phyloP scores from a whole-genome alignment of 2,888 invertebrate species.

The Sesamia inferens region DNA sequence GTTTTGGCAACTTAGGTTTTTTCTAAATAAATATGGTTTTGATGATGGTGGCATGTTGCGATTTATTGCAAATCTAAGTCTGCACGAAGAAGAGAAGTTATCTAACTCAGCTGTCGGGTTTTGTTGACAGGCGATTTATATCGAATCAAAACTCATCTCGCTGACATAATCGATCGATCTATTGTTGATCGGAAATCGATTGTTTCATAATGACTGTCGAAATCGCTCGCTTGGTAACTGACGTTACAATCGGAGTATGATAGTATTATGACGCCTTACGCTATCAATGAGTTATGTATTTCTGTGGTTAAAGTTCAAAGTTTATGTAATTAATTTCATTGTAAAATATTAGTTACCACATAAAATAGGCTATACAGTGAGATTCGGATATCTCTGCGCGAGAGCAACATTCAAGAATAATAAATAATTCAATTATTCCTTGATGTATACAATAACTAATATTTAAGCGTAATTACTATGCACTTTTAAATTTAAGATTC shows the following conservation, averaged over 20 bases:
- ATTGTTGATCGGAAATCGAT: constrained; percentile 69
- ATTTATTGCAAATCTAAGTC: constrained; percentile 19
- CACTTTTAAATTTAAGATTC: not conserved
- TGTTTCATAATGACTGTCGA: constrained; percentile 71
- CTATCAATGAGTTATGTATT: constrained; percentile 15
- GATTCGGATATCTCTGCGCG: no score
- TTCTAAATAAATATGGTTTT: constrained; percentile 18
- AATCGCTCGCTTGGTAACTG: constrained; percentile 64
- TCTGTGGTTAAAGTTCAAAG: constrained; percentile 7
- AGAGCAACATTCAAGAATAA: not conserved
- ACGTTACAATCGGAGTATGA: constrained; percentile 58
- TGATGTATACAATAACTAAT: no score
- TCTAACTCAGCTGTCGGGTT: constrained; percentile 34
- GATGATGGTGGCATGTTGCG: not conserved
- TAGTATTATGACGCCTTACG: constrained; percentile 56
- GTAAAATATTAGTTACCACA: not conserved
- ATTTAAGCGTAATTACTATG: not conserved
- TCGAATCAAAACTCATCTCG: constrained; percentile 68
- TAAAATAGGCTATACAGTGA: not conserved
- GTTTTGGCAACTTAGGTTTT: constrained; percentile 15
- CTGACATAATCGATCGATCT: constrained; percentile 72
- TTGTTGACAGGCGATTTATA: constrained; percentile 61
- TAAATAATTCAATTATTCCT: no score
- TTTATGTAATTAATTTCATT: constrained; percentile 1
- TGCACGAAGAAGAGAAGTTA: constrained; percentile 36